Evolutionary conservation across 1,140 invertebrate genomes (phyloP).

Genomic region (Uloborus diversus): DNA sequence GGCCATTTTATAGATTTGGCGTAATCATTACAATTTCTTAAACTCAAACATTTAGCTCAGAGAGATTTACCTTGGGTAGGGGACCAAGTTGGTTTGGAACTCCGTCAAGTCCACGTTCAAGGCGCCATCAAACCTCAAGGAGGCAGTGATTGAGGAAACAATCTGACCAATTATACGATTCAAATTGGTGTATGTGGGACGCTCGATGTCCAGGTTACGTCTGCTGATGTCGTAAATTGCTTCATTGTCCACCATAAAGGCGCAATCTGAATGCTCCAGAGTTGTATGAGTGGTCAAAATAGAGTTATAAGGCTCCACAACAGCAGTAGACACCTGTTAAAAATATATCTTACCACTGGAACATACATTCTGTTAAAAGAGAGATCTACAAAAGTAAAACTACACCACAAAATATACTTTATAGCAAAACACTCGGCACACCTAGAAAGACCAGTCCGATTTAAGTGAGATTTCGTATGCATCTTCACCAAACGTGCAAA

Average conservation of each 20-base stretch:
- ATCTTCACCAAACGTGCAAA: too few species aligned
- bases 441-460: too few species aligned
- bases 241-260: slow-evolving; percentile 81
- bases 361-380: too few species aligned
- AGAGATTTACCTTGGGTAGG: slow-evolving; percentile 73
- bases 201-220: slow-evolving; percentile 85
- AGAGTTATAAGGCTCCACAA: slow-evolving; percentile 67
- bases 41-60: too few species aligned
- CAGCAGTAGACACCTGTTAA: slow-evolving; percentile 69
- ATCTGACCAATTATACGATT: slow-evolving; percentile 86
- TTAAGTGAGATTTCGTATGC: too few species aligned
- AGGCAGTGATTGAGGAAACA: slow-evolving; percentile 86
- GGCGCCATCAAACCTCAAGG: slow-evolving; percentile 86
- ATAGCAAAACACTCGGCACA: too few species aligned
- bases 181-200: slow-evolving; percentile 81
- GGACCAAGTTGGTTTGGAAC: slow-evolving; percentile 89
- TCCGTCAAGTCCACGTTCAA: slow-evolving; percentile 89
- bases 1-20: too few species aligned
- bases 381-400: too few species aligned
- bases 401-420: too few species aligned
- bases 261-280: slow-evolving; percentile 66
- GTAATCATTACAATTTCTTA: too few species aligned
- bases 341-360: too few species aligned
- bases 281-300: slow-evolving; percentile 67
- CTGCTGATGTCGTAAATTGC: slow-evolving; percentile 92